Base-by-base conservation (phyloP, 2,113 vertebrate genomes). In the Oplegnathus fasciatus region DNA sequence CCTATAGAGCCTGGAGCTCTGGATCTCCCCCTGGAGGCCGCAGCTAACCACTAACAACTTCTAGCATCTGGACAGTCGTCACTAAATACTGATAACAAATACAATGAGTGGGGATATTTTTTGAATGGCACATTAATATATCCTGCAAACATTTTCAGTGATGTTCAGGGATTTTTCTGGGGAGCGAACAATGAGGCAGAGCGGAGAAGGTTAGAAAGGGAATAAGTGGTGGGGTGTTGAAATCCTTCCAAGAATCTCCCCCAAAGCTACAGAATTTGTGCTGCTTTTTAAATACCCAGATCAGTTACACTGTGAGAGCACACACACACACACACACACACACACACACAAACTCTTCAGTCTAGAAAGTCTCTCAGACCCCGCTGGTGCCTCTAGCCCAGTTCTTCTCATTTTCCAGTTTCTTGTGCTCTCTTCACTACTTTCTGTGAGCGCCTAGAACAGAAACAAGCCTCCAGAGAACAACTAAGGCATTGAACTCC, bases 271-370 rank as follows among this genome's bases (percentile, higher is more conserved):
- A 87, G 65, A 79, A 78, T 86, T 42, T 83, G 58, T 84, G 44
- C 68, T 68, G 84, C 46, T 71, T n/a, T 92, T 86, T 84, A 79
- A 82, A 89, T 84, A 90, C 57, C 75, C 79, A 90, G 91, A 84
- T 90, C 86, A 82, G 73, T 65, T 75, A 75, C 34, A 37, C 32
- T 48, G 22, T 26, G 68, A 65, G 10, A 17, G 37, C 74, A 60
- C 64, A 72, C 52, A 55, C 28, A 75, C 48, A 40, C 55, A 14
- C 26, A 52, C 9, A 65, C 32, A 77, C 32, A 69, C 61, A 57
- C 24, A 46, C 62, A 85, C 44, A 81, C 22, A 71, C 66, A 50
- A 5, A 50, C 42, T 66, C 26, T 40, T 48, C 66, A 48, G 62
- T 79, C 62, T 80, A 65, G 77, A 82, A 84, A 84, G 75, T 86